Evolutionary conservation across 2,888 invertebrate species (phyloP).

Genomic region (Tipula confusa): DNA sequence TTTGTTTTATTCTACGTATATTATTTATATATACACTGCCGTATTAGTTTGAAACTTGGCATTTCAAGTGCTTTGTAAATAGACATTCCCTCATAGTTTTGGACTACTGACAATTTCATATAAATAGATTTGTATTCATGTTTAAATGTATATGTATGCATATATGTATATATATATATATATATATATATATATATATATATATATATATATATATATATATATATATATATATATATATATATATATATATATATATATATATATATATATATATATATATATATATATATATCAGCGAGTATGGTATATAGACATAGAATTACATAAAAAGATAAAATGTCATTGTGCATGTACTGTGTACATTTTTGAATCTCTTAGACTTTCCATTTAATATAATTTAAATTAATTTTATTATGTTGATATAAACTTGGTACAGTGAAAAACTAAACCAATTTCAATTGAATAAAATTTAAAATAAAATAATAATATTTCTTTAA

Average conservation of each 20-base stretch:
- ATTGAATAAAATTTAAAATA: not conserved
- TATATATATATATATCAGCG: not conserved
- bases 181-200: conserved; percentile 30
- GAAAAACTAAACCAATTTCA: not conserved
- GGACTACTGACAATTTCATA: conserved; percentile 26
- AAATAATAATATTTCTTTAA: not conserved
- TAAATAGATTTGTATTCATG: conserved; percentile 28
- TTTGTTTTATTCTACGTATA: conserved; percentile 38
- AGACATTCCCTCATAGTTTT: conserved; percentile 40
- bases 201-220: not conserved
- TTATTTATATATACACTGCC: conserved; percentile 14
- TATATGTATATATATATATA: not conserved
- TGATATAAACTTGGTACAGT: not conserved
- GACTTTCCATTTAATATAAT: not conserved
- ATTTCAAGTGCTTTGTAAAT: conserved; percentile 47
- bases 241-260: conserved; percentile 21
- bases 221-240: not conserved
- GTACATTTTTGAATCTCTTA: not conserved
- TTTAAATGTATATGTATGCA: not conserved
- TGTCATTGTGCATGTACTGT: not conserved
- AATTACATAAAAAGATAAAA: not conserved
- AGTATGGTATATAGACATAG: not conserved
- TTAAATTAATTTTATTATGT: not conserved
- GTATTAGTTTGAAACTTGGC: conserved; percentile 46
- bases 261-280: conserved; percentile 27